Evolutionary conservation across 2,113 vertebrate species (phyloP).

Genomic region (Salvelinus fontinalis): DNA sequence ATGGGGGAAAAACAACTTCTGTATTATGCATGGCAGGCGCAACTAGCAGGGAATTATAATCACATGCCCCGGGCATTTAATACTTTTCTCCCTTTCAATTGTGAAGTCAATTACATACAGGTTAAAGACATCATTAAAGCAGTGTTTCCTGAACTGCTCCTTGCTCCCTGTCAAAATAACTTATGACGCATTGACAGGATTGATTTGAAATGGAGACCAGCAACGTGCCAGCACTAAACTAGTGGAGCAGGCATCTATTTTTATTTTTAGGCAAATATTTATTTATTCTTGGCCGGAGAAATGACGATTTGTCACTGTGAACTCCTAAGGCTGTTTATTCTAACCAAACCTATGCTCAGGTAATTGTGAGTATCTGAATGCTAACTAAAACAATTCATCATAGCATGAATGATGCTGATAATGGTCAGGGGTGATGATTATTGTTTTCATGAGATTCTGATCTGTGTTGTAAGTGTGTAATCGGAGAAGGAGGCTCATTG

Average conservation of each 20-base stretch:
- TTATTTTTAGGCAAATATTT: conserved; percentile 66
- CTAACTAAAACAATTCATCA: conserved; percentile 19
- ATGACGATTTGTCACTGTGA: conserved; percentile 64
- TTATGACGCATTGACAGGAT: conserved; percentile 71
- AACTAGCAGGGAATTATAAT: conserved; percentile 63
- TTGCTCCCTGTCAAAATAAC: conserved; percentile 74
- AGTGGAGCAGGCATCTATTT: conserved; percentile 58
- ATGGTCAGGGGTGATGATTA: conserved; percentile 23
- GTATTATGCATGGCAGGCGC: conserved; percentile 64
- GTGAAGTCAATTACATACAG: conserved; percentile 71
- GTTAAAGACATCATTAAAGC: conserved; percentile 75
- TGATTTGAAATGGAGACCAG: conserved; percentile 71
- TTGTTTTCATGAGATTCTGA: conserved; percentile 17
- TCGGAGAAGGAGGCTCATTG: conserved; percentile 1
- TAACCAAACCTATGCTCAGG: conserved; percentile 6
- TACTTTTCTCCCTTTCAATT: conserved; percentile 67
- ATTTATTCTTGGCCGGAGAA: conserved; percentile 54
- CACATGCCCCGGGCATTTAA: conserved; percentile 65
- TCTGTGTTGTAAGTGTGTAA: conserved; percentile 27
- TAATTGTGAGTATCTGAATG: conserved; percentile 15
- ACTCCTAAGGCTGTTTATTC: background rate
- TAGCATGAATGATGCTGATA: conserved; percentile 17
- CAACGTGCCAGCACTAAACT: conserved; percentile 34
- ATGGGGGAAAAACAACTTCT: conserved; percentile 50
- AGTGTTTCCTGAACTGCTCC: conserved; percentile 71